A percentile compares a stretch with the other conserved stretches of the same genome.
Evolutionary conservation across 1,140 invertebrate species (phyloP).

Genomic region (Eriocheir sinensis): DNA sequence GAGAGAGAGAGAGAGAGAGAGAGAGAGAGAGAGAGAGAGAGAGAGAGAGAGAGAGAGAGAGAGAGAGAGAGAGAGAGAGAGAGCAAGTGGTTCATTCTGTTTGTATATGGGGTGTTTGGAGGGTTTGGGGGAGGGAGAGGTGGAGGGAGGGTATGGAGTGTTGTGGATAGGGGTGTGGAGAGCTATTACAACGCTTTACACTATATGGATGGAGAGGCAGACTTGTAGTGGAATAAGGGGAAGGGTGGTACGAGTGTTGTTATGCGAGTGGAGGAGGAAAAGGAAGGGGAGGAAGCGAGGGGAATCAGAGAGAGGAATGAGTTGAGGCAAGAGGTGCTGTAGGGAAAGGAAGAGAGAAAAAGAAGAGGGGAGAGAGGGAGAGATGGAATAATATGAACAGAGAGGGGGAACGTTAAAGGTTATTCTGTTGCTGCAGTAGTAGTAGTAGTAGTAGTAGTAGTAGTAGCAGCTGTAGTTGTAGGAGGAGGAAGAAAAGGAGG

Average conservation of each 20-base stretch:
- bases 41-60: neutral
- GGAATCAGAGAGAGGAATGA: neutral
- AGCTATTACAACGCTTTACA: too few species aligned
- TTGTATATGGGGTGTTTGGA: neutral
- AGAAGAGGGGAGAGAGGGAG: neutral
- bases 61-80: neutral
- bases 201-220: too few species aligned
- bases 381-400: neutral
- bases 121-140: neutral
- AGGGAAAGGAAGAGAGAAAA: neutral
- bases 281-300: neutral
- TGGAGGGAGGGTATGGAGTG: neutral
- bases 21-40: too few species aligned
- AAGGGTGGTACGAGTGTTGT: too few species aligned
- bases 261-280: too few species aligned
- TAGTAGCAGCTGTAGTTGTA: conserved; percentile 6
- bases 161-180: neutral
- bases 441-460: conserved; percentile 5
- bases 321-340: neutral
- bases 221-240: too few species aligned
- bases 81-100: neutral
- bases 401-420: neutral
- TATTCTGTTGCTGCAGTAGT: neutral
- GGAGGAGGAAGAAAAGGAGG: neutral
- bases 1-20: neutral